Conservation (phyloP, 2,113 vertebrate species). For the Chauna torquata region DNA sequence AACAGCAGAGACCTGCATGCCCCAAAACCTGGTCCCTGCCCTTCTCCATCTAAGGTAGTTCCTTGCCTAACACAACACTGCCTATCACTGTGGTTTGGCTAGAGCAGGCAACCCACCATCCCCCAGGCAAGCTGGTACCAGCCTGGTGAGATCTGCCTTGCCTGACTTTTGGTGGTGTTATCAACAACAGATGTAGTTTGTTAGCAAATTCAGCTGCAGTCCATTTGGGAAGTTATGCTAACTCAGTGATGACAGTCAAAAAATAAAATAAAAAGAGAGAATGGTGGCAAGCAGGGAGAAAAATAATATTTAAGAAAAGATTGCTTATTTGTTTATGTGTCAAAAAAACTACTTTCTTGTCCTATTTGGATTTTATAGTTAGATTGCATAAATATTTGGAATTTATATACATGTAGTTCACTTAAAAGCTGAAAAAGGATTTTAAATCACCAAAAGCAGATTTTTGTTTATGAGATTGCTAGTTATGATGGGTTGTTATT, state of each 20-base stretch:
- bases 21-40: neutral
- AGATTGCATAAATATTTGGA: neutral
- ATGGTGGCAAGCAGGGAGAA: rapidly evolving
- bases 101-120: neutral
- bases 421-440: neutral
- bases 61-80: neutral
- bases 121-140: neutral
- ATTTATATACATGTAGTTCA: neutral
- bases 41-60: neutral
- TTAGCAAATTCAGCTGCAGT: neutral
- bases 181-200: neutral
- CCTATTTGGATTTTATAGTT: neutral
- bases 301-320: neutral
- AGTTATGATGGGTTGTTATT: neutral
- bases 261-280: neutral
- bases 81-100: neutral
- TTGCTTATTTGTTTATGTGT: neutral
- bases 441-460: neutral
- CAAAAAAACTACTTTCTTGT: neutral
- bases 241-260: neutral
- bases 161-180: neutral
- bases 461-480: neutral
- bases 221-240: neutral
- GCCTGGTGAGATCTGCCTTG: neutral
- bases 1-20: neutral